A percentile compares a stretch with the other conserved stretches of the same genome.
Evolutionary conservation across 2,888 invertebrate species (phyloP).

Genomic region (Falcaria lacertinaria): DNA sequence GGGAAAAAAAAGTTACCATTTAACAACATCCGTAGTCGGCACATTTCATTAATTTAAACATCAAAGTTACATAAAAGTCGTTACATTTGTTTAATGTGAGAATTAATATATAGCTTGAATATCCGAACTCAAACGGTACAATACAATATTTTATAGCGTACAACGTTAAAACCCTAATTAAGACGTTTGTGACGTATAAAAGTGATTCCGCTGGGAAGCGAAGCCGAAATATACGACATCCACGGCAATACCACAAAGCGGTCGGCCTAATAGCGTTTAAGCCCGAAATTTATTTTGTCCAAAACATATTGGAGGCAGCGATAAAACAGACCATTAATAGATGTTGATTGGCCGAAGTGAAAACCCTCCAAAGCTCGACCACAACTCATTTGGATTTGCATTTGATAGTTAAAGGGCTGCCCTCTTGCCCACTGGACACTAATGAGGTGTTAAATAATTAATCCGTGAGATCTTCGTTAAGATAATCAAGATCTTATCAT

Average conservation of each 20-base stretch:
- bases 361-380: constrained; percentile 52
- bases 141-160: constrained; percentile 49
- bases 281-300: constrained; percentile 55
- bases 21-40: neutral
- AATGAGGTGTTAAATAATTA: constrained; percentile 75
- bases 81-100: constrained; percentile 23
- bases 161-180: constrained; percentile 63
- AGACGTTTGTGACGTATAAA: constrained; percentile 54
- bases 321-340: constrained; percentile 48
- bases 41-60: neutral
- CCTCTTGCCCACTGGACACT: constrained; percentile 46
- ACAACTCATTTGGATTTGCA: constrained; percentile 65
- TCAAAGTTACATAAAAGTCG: constrained; percentile 6
- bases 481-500: constrained; percentile 59
- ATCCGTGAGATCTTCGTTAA: constrained; percentile 55
- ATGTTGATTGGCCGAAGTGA: constrained; percentile 56
- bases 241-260: constrained; percentile 47
- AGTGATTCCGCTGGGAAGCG: constrained; percentile 44
- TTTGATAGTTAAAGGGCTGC: constrained; percentile 57
- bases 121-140: constrained; percentile 32
- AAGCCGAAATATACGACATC: constrained; percentile 53
- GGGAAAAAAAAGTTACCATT: neutral
- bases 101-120: constrained; percentile 30
- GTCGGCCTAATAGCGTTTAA: constrained; percentile 46
- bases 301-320: constrained; percentile 39